Base-by-base conservation (phyloP, 2,113 vertebrate species). In the Formicarius rufipectus region DNA sequence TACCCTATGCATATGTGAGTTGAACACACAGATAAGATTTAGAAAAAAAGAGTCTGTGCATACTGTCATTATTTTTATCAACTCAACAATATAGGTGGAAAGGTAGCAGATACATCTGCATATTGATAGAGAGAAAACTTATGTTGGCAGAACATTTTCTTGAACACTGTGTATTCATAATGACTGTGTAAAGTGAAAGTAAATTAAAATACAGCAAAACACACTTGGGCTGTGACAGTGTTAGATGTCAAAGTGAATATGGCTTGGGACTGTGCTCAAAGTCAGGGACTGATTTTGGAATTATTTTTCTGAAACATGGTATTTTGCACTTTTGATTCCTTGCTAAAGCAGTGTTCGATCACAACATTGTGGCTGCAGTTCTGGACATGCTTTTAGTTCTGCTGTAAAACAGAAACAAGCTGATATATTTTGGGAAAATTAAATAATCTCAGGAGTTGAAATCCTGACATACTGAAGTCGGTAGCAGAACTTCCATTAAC, bases 401-500 rank as follows among this genome's bases (percentile, higher is more conserved):
- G 42, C 31, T 93, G 27, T 80, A 75, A 92, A 95, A 71, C 2
- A 4, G n/a, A 87, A 87, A 84, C 47, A 87, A 88, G 67, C 50
- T 76, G 78, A 76, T 90, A 89, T 85, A 66, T 40, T 14, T 83
- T 76, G 47, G 20, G 63, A 77, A 35, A 62, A 79, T 59, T 66
- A 62, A 77, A 28, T 56, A 17, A 80, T 74, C 87, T 86, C 55
- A 83, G 68, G 35, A 93, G 42, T 47, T 90, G 82, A 94, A 94
- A 74, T 93, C 60, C 55, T 91, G 63, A 84, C 82, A 40, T 77
- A 11, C 37, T 84, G 74, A 96, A 93, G 39, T 59, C 45, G 90
- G 23, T 37, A 55, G 64, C 64, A 95, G 76, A 95, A 81, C 52
- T 92, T 60, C 66, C 55, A 73, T 80, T 96, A 93, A 84, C 47